Evolutionary conservation across 2,888 invertebrate species (phyloP), one percentile per base, ranked within the genome.

Genomic region (Frankliniella intonsa): DNA sequence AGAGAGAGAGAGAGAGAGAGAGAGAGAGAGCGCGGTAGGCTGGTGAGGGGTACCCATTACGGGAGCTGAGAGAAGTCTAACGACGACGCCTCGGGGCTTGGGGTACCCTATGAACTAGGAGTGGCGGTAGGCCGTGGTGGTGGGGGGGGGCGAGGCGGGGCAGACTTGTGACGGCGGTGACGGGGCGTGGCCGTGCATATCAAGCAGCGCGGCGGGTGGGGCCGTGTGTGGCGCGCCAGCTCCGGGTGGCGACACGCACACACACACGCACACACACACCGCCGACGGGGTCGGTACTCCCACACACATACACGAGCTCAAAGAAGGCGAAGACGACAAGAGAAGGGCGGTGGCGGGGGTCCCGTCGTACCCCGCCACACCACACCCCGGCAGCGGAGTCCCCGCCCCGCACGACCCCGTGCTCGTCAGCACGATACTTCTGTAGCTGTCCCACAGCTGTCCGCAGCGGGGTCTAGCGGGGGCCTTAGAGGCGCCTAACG

Each of bases 51-150:
- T 17, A 17, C 62, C 69, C 69, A 76, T 76, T 25, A 25, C 69
- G 69, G 69, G 69, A 76, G 69, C 69, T 76, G 69, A 22, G 69
- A 76, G 69, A 76, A 76, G 69, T 76, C 69, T 25, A 22, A 76
- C 69, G 69, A 22, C 38, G 38, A 38, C 69, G 69, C 69, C 69
- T 12, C 69, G 69, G 69, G 69, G 69, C 25, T 22, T 25, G 7
- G 22, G 38, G 69, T 69, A 69, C 25, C 22, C 69, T 76, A 25
- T 69, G 22, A 22, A 19, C 14, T 17, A 62, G 11, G 62, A 62
- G 62, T 38, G 38, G 14, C 0, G 62, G 62, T 19, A 14, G 62
- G 62, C 7, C 12, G 17, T 10, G 14, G 62, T 12, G 17, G 55
- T 3, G 65, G n/a, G 65, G 69, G 22, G 69, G 12, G 69, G 69